phyloP scores from a whole-genome alignment of 2,113 vertebrate genomes.

The Pseudopodoces humilis region DNA sequence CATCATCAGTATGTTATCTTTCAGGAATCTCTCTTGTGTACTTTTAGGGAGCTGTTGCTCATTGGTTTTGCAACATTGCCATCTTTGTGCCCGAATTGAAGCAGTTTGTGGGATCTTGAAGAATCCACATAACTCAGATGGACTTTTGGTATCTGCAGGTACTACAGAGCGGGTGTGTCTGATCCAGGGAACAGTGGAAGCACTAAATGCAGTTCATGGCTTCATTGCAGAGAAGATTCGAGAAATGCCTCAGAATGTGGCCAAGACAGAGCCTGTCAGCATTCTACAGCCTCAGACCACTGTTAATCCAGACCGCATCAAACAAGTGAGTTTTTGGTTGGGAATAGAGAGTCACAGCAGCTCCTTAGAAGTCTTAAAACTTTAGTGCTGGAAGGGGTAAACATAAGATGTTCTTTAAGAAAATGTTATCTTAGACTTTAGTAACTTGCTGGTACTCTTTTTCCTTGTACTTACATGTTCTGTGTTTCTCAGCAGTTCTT shows the following conservation, averaged over 20 bases:
- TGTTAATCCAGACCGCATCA: conserved; percentile 98
- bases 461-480: not conserved
- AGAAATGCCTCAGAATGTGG: conserved; percentile 99
- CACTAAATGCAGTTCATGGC: conserved; percentile 97
- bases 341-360: conserved; percentile 61
- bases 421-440: conserved; percentile 23
- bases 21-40: not conserved
- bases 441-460: not conserved
- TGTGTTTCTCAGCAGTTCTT: conserved; percentile 22
- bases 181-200: conserved; percentile 99
- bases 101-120: not conserved
- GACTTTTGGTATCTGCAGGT: conserved; percentile 76
- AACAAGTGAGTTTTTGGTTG: conserved; percentile 90
- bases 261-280: conserved; percentile 98
- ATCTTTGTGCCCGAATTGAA: not conserved
- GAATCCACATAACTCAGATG: not conserved
- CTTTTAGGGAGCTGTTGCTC: not conserved
- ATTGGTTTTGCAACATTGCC: not conserved
- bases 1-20: not conserved
- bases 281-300: conserved; percentile 99
- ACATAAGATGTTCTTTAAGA: not conserved
- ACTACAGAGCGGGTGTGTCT: conserved; percentile 98
- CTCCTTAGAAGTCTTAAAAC: conserved; percentile 57
- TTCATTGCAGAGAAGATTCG: conserved; percentile 99
- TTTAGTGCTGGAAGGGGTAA: conserved; percentile 18